These are phyloP conservation scores for Hartigia nigra DNA, from an alignment of 2,888 invertebrate species.

Conservation along the genomic window DNA sequence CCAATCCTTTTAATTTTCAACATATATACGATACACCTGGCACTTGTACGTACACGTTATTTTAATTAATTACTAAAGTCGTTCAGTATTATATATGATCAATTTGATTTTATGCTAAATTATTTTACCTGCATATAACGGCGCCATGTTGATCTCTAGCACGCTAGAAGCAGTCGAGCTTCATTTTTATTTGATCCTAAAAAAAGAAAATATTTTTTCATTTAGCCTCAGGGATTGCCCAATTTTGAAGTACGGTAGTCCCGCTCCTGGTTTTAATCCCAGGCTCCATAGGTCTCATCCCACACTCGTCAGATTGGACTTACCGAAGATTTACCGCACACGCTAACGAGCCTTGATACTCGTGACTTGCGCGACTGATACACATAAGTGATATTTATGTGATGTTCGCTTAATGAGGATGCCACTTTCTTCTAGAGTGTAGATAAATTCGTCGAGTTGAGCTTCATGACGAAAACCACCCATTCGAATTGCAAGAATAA, in stretches of 20 bases:
- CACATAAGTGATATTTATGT: constrained; percentile 56
- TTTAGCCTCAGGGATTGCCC: not conserved
- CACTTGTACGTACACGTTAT: not conserved
- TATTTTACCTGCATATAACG: not conserved
- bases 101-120: not conserved
- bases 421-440: constrained; percentile 27
- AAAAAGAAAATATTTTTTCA: not conserved
- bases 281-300: constrained; percentile 42
- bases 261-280: not conserved
- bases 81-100: not conserved
- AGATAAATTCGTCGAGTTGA: constrained; percentile 5
- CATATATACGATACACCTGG: not conserved
- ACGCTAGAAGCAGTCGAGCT: not conserved
- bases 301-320: constrained; percentile 41
- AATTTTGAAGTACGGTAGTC: not conserved
- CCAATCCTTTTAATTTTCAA: not conserved
- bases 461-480: constrained; percentile 11
- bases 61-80: not conserved
- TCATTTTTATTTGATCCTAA: not conserved
- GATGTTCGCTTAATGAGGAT: constrained; percentile 48
- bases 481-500: not conserved
- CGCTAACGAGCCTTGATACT: constrained; percentile 48
- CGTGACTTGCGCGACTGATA: constrained; percentile 36
- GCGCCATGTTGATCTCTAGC: not conserved
- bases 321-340: constrained; percentile 44